Conservation (phyloP, 2,888 invertebrate species). For the Nymphalis urticae region DNA sequence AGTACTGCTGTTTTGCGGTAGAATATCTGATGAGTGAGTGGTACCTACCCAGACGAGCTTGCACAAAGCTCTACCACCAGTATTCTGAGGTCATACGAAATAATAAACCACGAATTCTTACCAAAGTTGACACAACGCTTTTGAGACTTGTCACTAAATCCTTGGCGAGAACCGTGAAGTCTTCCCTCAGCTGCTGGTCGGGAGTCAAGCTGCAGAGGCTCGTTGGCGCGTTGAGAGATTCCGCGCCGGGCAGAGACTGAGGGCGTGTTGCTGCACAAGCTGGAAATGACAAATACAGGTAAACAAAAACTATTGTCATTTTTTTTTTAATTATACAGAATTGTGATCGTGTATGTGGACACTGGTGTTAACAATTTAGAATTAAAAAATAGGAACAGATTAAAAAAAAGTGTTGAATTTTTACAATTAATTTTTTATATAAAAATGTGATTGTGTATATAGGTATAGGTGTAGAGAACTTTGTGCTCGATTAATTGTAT, state of each 20-base stretch:
- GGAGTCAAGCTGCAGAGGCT: constrained; percentile 72
- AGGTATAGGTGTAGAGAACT: too few relatives aligned
- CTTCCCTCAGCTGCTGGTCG: constrained; percentile 82
- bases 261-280: constrained; percentile 79
- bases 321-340: not conserved
- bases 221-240: constrained; percentile 63
- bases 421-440: not conserved
- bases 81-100: too few relatives aligned
- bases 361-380: too few relatives aligned
- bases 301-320: not conserved
- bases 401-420: too few relatives aligned
- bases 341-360: too few relatives aligned
- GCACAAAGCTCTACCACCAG: too few relatives aligned
- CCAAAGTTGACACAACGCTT: constrained; percentile 77
- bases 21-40: too few relatives aligned
- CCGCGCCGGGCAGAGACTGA: constrained; percentile 81
- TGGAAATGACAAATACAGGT: constrained; percentile 37
- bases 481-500: too few relatives aligned
- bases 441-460: not conserved
- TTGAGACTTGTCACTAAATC: constrained; percentile 85
- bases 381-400: too few relatives aligned
- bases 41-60: too few relatives aligned
- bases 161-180: constrained; percentile 86
- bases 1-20: too few relatives aligned
- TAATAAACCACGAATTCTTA: constrained; percentile 41